Conservation (phyloP, 2,797 vertebrate species). For the Aselliscus stoliczkanus region DNA sequence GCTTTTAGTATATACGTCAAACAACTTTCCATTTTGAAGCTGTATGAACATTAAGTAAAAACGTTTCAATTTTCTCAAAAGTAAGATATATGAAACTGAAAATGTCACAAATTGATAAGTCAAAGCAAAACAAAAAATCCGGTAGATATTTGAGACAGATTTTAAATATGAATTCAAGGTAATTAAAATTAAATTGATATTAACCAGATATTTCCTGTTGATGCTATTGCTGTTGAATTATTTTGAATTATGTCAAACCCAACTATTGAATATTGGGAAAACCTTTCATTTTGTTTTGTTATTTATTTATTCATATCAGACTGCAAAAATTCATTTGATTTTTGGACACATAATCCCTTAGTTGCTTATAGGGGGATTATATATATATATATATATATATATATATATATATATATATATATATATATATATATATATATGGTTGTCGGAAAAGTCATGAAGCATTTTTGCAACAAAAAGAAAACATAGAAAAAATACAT, state of each 20-base stretch:
- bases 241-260: not conserved
- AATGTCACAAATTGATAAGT: not conserved
- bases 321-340: not conserved
- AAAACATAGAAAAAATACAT: too few species aligned
- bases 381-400: not conserved
- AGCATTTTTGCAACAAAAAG: too few species aligned
- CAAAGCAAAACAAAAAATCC: not conserved
- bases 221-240: not conserved
- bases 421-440: too few species aligned
- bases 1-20: not conserved
- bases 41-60: not conserved
- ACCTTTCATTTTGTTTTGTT: not conserved
- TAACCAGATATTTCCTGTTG: not conserved
- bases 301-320: not conserved
- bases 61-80: not conserved
- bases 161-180: not conserved
- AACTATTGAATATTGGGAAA: not conserved
- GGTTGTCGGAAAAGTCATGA: too few species aligned
- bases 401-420: too few species aligned
- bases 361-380: not conserved
- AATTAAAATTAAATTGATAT: not conserved
- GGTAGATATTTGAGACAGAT: not conserved
- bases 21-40: not conserved
- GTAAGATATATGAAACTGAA: not conserved
- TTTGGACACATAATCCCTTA: not conserved